Conservation (phyloP, 2,113 vertebrate genomes). For the Eulemur rufifrons region DNA sequence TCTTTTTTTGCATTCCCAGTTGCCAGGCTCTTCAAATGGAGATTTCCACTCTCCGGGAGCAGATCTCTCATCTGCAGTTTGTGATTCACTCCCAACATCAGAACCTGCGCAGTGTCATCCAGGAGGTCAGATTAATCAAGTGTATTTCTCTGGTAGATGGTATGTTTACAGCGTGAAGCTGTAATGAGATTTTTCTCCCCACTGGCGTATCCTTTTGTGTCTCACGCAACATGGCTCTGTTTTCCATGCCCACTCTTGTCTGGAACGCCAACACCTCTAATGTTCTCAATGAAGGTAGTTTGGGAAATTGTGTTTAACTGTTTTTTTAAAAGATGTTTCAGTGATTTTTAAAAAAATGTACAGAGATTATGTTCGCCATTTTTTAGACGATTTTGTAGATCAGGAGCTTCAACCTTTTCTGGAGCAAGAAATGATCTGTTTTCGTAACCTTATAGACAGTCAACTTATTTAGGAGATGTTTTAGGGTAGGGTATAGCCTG, state of each 20-base stretch:
- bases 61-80: constrained; percentile 81
- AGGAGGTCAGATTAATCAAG: constrained; percentile 79
- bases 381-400: background rate
- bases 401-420: background rate
- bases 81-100: constrained; percentile 83
- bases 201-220: background rate
- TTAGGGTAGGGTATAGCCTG: background rate
- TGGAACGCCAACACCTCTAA: background rate
- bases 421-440: background rate
- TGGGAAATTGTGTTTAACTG: background rate
- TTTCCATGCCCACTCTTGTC: background rate
- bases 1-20: constrained; percentile 15
- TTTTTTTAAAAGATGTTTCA: background rate
- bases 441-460: background rate
- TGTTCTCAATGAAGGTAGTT: background rate
- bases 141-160: background rate
- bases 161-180: background rate
- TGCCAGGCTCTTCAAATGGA: constrained; percentile 73
- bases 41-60: constrained; percentile 77
- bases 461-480: background rate
- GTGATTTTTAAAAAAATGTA: background rate
- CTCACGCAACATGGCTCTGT: background rate
- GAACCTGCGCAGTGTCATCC: constrained; percentile 74
- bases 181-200: background rate
- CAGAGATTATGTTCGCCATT: background rate